Percentiles rank a stretch among this genome's conserved stretches.
Conservation (phyloP, 2,113 vertebrate species). For the Vidua chalybeata region DNA sequence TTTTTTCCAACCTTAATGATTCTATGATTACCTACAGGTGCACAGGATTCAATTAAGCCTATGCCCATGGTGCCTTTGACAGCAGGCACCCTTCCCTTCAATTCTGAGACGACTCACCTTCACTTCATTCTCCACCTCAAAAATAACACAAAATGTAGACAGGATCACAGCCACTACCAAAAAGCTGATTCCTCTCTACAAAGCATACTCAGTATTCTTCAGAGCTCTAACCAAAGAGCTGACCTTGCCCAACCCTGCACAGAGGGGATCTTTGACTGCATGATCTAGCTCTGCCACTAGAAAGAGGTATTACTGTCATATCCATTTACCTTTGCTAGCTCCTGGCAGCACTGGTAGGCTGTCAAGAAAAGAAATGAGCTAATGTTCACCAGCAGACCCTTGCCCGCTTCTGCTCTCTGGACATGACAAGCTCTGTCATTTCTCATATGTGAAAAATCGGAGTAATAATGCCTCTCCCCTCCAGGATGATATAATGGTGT, state of each 20-base stretch:
- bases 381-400: slow-evolving; percentile 45
- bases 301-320: slow-evolving; percentile 11
- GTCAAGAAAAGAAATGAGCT: slow-evolving; percentile 25
- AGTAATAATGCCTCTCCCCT: slow-evolving; percentile 1
- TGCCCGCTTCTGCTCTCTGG: neutral
- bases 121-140: neutral
- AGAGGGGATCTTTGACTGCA: neutral
- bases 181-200: neutral
- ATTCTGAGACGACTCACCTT: neutral
- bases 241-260: neutral
- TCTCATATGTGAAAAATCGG: slow-evolving; percentile 41
- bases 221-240: neutral
- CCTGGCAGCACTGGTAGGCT: slow-evolving; percentile 16
- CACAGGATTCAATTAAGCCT: neutral
- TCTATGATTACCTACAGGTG: neutral
- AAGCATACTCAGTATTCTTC: neutral
- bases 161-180: neutral
- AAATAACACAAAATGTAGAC: neutral
- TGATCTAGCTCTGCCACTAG: neutral
- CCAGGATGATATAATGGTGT: neutral
- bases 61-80: neutral
- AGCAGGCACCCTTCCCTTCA: neutral
- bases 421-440: slow-evolving; percentile 53
- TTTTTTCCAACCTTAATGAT: neutral
- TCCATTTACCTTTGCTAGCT: slow-evolving; percentile 25